These are phyloP conservation scores for Phengaris alcon DNA, from an alignment of 2,888 invertebrate species.

Conservation along the genomic window DNA sequence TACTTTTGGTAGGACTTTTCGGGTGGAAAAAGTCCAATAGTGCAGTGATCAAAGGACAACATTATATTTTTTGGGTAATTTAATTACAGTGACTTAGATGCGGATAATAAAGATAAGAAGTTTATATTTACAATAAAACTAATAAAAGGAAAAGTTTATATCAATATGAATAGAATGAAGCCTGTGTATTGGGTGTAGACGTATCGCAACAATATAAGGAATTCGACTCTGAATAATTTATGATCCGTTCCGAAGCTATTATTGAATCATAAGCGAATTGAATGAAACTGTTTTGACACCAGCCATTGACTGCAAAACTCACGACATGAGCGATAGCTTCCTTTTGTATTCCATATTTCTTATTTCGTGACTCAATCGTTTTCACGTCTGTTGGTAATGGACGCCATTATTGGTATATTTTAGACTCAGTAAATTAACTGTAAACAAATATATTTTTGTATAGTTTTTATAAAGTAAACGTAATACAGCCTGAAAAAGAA, in stretches of 20 bases:
- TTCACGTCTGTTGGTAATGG: conserved; percentile 31
- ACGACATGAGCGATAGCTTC: conserved; percentile 69
- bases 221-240: conserved; percentile 40
- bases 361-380: conserved; percentile 50
- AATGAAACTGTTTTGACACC: conserved; percentile 70
- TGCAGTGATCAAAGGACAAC: background rate
- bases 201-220: conserved; percentile 34
- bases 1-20: background rate
- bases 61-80: background rate
- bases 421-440: conserved; percentile 12
- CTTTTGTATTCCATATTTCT: conserved; percentile 57
- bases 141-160: background rate
- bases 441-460: background rate
- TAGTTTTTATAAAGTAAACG: background rate
- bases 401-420: conserved; percentile 18
- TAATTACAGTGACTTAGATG: background rate
- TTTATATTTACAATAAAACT: too few relatives aligned
- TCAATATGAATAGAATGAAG: background rate
- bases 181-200: background rate
- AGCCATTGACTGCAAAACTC: conserved; percentile 73
- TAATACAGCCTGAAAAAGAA: too few relatives aligned
- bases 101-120: too few relatives aligned
- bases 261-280: conserved; percentile 73
- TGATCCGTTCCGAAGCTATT: conserved; percentile 43
- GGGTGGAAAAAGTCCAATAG: background rate